Conservation (phyloP, 2,888 invertebrate species). For the Hydroisotoma schaefferi region DNA sequence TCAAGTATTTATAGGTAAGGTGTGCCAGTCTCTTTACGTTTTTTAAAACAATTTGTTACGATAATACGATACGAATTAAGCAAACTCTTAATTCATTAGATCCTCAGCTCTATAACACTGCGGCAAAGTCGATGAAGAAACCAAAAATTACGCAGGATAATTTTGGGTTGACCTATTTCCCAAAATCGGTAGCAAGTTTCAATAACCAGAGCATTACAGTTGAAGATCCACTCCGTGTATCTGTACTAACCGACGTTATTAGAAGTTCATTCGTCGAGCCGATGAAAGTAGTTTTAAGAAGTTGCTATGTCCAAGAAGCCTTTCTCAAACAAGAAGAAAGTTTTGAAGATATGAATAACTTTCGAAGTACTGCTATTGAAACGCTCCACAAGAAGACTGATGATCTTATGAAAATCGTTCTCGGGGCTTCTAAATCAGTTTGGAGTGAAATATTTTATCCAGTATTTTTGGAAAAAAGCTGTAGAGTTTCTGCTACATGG, state of each 20-base stretch:
- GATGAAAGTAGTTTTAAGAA: constrained; percentile 26
- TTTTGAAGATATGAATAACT: constrained; percentile 35
- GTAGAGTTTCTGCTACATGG: constrained; percentile 26
- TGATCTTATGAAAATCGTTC: constrained; percentile 41
- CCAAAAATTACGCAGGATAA: constrained; percentile 25
- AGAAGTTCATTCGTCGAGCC: constrained; percentile 33
- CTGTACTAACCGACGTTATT: constrained; percentile 24
- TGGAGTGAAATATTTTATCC: constrained; percentile 44
- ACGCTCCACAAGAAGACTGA: constrained; percentile 33
- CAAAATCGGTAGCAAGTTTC: constrained; percentile 35
- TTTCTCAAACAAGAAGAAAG: constrained; percentile 28
- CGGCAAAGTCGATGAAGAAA: constrained; percentile 36
- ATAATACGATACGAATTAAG: not conserved
- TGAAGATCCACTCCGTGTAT: constrained; percentile 38
- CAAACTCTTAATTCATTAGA: constrained; percentile 22
- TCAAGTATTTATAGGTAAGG: constrained; percentile 43
- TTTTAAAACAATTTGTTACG: not conserved
- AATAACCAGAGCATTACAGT: constrained; percentile 30
- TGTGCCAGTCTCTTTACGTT: not conserved
- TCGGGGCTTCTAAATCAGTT: constrained; percentile 41
- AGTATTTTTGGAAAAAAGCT: constrained; percentile 37
- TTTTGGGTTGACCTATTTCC: constrained; percentile 34
- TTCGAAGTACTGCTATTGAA: constrained; percentile 14
- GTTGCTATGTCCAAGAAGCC: constrained; percentile 15
- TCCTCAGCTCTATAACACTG: constrained; percentile 40